phyloP scores from a whole-genome alignment of 2,113 vertebrate species.

The Platanista minor region DNA sequence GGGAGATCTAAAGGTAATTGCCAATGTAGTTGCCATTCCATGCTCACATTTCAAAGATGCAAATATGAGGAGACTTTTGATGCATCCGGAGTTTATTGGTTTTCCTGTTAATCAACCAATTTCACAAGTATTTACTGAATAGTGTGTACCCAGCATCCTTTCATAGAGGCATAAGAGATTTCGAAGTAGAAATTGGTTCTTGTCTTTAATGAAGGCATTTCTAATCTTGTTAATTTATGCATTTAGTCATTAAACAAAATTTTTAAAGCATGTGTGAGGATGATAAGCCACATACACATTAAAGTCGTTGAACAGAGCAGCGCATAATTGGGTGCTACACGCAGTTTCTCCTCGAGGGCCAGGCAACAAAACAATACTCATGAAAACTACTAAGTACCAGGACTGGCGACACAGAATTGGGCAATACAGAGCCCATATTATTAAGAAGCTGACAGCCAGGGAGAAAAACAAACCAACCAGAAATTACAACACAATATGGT shows the following conservation, averaged over 20 bases:
- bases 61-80: not conserved
- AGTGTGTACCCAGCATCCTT: not conserved
- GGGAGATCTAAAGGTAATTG: not conserved
- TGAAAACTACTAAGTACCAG: not conserved
- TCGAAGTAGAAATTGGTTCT: not conserved
- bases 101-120: not conserved
- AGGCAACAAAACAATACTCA: not conserved
- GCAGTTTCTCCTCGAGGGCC: not conserved
- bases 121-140: not conserved
- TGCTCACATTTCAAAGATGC: not conserved
- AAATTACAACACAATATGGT: not conserved
- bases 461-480: not conserved
- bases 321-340: not conserved
- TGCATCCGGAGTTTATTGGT: not conserved
- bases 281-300: not conserved
- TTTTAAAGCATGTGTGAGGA: not conserved
- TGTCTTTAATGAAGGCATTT: not conserved
- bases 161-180: not conserved
- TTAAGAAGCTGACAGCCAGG: not conserved
- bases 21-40: not conserved
- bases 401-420: not conserved
- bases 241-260: not conserved
- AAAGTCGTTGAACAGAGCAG: not conserved
- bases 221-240: not conserved
- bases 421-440: not conserved